A percentile compares a stretch with the other conserved stretches of the same genome.
These are phyloP conservation scores for Boleophthalmus pectinirostris DNA, from an alignment of 2,113 vertebrate species.

Conservation along the genomic window DNA sequence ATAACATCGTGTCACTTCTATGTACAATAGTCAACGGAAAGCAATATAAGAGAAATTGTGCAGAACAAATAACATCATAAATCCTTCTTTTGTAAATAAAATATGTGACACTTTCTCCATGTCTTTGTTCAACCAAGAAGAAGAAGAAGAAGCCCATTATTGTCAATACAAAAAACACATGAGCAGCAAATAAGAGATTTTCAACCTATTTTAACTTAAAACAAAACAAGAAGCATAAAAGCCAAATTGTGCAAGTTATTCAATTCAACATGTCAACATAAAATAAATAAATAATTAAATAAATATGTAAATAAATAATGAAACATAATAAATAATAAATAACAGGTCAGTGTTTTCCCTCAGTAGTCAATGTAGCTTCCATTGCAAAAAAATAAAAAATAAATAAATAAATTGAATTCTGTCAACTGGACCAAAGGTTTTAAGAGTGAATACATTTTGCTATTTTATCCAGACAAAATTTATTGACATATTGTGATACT, in stretches of 20 bases:
- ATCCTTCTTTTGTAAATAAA: background rate
- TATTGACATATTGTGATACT: no score
- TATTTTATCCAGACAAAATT: no score
- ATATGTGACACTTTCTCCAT: background rate
- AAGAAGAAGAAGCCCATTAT: background rate
- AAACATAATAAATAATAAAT: constrained; percentile 8
- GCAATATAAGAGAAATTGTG: constrained; percentile 1
- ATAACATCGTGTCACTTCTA: constrained; percentile 18
- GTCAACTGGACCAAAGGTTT: no score
- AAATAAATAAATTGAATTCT: no score
- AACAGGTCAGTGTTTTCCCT: background rate
- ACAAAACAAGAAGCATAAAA: background rate
- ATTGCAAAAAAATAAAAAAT: no score
- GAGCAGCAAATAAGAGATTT: background rate
- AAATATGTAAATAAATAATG: background rate
- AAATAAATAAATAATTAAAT: background rate
- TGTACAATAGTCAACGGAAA: constrained; percentile 14
- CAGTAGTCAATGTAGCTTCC: no score
- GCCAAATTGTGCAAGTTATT: background rate
- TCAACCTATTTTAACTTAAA: background rate
- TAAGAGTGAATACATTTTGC: no score
- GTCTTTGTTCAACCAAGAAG: background rate
- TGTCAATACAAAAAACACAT: background rate
- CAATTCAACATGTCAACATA: background rate
- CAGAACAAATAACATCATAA: background rate